These are phyloP conservation scores for Epirrhoe tristata DNA, from an alignment of 2,888 invertebrate genomes.

Conservation along the genomic window DNA sequence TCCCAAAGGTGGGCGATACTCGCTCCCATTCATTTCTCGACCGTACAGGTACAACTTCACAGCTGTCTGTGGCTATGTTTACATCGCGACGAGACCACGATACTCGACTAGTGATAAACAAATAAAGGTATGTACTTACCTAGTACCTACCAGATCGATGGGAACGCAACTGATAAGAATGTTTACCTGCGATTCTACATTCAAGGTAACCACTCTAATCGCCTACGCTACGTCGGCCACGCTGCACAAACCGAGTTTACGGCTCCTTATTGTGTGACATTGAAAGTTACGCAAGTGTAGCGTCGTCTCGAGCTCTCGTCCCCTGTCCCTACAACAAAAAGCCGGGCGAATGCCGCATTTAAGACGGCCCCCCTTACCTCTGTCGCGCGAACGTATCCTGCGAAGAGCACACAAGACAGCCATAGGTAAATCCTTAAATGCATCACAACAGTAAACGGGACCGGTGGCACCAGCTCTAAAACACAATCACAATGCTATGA, in stretches of 20 bases:
- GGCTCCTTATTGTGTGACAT: constrained; percentile 64
- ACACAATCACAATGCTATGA: constrained; percentile 75
- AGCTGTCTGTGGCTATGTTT: constrained; percentile 49
- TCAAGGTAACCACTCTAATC: constrained; percentile 70
- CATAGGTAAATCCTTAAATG: constrained; percentile 91
- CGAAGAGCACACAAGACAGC: constrained; percentile 89
- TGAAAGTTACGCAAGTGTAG: constrained; percentile 82
- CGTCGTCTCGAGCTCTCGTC: constrained; percentile 48
- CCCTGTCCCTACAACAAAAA: constrained; percentile 69
- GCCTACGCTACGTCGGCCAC: constrained; percentile 40
- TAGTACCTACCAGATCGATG: constrained; percentile 71
- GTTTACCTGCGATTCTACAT: constrained; percentile 76
- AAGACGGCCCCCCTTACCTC: constrained; percentile 88
- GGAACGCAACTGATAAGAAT: constrained; percentile 69
- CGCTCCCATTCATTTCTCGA: constrained; percentile 68
- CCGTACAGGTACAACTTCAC: constrained; percentile 42
- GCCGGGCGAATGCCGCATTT: constrained; percentile 78
- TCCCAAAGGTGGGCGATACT: constrained; percentile 75
- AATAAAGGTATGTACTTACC: too few relatives aligned
- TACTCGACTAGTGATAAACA: constrained; percentile 58
- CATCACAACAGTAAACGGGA: constrained; percentile 87
- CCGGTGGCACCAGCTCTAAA: constrained; percentile 71
- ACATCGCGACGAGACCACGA: constrained; percentile 51
- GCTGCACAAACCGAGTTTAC: constrained; percentile 43
- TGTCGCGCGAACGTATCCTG: constrained; percentile 90